Evolutionary conservation across 2,797 vertebrate genomes (phyloP).

Genomic region (Chromobotia macracanthus): DNA sequence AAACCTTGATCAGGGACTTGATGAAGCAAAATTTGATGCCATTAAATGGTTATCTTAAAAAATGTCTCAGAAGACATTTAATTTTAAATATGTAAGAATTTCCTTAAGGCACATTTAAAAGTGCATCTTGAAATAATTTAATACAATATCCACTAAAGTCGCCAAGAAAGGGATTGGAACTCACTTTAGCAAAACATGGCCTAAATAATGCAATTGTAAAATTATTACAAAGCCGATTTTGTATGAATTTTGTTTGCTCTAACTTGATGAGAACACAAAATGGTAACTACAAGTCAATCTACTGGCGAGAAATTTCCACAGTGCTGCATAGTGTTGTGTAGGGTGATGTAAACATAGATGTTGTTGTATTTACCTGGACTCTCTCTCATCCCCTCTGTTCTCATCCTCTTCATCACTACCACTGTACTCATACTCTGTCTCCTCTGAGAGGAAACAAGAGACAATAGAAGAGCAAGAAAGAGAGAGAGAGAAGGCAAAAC

Average conservation of each 20-base stretch:
- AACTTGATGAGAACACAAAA: not conserved
- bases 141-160: not conserved
- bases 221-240: not conserved
- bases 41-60: too few species aligned
- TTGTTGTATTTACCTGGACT: conserved; percentile 82
- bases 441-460: conserved; percentile 74
- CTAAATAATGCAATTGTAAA: not conserved
- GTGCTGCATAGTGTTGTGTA: too few species aligned
- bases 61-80: too few species aligned
- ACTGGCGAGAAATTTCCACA: not conserved
- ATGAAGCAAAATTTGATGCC: too few species aligned
- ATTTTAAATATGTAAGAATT: too few species aligned
- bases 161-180: not conserved
- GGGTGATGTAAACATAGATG: conserved; percentile 5
- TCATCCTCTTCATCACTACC: conserved; percentile 94
- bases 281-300: too few species aligned
- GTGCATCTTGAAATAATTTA: too few species aligned
- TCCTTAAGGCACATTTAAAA: too few species aligned
- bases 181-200: not conserved
- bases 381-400: conserved; percentile 87
- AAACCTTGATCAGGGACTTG: too few species aligned
- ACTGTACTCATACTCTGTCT: conserved; percentile 94
- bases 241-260: not conserved
- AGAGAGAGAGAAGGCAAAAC: conserved; percentile 19
- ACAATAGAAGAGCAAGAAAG: not conserved